phyloP scores from a whole-genome alignment of 1,140 invertebrate species.

The Bombus vancouverensis region DNA sequence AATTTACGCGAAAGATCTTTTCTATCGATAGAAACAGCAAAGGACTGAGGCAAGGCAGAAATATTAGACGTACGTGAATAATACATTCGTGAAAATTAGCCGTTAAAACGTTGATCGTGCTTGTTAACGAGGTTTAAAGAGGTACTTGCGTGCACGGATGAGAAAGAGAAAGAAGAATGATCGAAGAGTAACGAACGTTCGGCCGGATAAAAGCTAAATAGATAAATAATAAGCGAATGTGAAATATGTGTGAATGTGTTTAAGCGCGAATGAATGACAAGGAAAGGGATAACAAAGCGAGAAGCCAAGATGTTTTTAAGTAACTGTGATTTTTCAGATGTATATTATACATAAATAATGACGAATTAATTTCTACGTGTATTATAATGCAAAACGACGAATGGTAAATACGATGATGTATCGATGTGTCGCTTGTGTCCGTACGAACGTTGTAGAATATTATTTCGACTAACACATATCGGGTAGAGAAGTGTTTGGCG shows the following conservation, averaged over 20 bases:
- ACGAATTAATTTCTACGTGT: slow-evolving; percentile 76
- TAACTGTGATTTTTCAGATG: slow-evolving; percentile 81
- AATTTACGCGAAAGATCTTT: neutral
- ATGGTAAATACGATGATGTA: slow-evolving; percentile 62
- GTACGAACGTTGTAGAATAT: slow-evolving; percentile 66
- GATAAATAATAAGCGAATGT: neutral
- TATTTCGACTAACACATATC: slow-evolving; percentile 79
- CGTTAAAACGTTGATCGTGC: neutral
- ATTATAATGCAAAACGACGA: slow-evolving; percentile 65
- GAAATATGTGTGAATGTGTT: neutral
- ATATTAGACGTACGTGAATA: neutral
- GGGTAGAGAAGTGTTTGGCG: slow-evolving; percentile 59
- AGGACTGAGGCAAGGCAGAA: neutral
- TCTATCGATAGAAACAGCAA: neutral
- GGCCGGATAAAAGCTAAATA: neutral
- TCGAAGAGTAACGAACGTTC: slow-evolving; percentile 1
- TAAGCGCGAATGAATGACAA: neutral
- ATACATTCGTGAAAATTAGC: neutral
- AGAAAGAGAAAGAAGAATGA: neutral
- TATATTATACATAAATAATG: slow-evolving; percentile 73
- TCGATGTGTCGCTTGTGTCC: slow-evolving; percentile 77
- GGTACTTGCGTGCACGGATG: neutral
- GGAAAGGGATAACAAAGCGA: slow-evolving; percentile 5
- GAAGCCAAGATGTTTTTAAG: slow-evolving; percentile 72
- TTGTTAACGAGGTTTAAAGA: neutral